Conservation (phyloP, 1,140 invertebrate genomes). For the Meloidogyne exigua region DNA sequence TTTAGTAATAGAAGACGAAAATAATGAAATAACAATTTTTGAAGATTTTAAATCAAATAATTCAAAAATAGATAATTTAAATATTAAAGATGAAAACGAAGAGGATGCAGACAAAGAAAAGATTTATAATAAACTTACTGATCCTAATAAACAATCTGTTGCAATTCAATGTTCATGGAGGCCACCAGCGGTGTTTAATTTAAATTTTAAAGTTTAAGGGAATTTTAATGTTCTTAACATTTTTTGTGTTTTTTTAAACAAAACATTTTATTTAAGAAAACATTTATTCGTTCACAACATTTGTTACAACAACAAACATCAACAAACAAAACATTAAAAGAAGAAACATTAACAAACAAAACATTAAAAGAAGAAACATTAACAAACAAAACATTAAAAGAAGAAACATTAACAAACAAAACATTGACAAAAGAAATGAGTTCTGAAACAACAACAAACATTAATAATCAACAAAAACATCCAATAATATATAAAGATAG, state of each 20-base stretch:
- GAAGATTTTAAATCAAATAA: neutral
- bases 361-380: neutral
- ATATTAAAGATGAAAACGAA: neutral
- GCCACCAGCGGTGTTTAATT: neutral
- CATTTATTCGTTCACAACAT: neutral
- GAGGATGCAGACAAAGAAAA: neutral
- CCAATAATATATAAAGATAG: neutral
- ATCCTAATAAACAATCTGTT: neutral
- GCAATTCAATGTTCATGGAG: neutral
- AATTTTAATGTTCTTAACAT: no score
- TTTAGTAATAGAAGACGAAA: neutral
- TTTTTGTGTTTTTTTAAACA: no score
- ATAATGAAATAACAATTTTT: conserved; percentile 1
- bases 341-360: neutral
- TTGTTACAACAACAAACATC: neutral
- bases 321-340: neutral
- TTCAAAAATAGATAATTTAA: neutral
- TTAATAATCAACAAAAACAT: neutral
- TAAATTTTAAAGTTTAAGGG: no score
- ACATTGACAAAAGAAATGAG: neutral
- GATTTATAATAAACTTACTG: neutral
- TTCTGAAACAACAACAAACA: neutral
- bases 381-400: neutral
- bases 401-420: neutral
- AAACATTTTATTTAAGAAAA: no score